phyloP scores from a whole-genome alignment of 2,113 vertebrate species.

The Chaenocephalus aceratus region DNA sequence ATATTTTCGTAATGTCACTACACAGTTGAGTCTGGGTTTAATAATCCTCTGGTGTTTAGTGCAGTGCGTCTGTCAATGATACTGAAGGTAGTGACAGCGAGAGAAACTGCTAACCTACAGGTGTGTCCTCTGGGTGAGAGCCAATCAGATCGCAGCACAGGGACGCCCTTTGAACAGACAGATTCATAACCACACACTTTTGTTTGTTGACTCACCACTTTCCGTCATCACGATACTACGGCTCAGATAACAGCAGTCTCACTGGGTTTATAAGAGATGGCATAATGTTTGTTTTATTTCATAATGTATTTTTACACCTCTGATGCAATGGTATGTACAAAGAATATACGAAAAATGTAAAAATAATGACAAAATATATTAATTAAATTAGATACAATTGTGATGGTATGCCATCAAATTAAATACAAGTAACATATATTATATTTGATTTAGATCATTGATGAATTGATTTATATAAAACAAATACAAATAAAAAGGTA shows the following conservation, averaged over 20 bases:
- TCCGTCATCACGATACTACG: constrained; percentile 46
- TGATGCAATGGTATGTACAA: no score
- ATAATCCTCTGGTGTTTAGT: constrained; percentile 1
- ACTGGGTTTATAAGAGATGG: no score
- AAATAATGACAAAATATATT: no score
- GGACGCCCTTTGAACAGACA: constrained; percentile 39
- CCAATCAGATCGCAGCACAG: constrained; percentile 66
- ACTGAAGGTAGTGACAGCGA: constrained; percentile 40
- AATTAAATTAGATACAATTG: no score
- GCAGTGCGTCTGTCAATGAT: constrained; percentile 5
- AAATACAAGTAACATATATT: no score
- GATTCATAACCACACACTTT: background rate
- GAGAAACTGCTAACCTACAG: constrained; percentile 54
- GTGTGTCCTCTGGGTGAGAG: constrained; percentile 66
- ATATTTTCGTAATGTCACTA: constrained; percentile 16
- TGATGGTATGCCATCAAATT: no score
- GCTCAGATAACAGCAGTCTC: background rate
- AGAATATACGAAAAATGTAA: no score
- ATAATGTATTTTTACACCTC: no score
- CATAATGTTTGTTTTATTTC: no score
- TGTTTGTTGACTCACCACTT: constrained; percentile 44
- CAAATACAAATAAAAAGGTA: no score
- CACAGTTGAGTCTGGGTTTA: background rate
- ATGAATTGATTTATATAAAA: no score
- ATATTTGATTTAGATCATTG: no score